Evolutionary conservation across 2,888 invertebrate species (phyloP).

Genomic region (Fabriciana adippe): DNA sequence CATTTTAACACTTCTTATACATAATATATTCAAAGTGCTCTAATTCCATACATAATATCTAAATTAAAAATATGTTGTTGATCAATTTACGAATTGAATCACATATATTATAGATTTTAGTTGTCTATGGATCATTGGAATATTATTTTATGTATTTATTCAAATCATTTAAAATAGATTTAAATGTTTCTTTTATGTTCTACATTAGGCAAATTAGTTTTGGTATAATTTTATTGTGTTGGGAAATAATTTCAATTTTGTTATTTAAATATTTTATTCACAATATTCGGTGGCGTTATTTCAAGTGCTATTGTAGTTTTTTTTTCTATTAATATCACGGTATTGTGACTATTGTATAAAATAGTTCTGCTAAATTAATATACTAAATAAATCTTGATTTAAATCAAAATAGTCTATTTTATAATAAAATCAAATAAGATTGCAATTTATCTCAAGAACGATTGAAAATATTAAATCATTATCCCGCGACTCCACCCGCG

Average conservation of each 20-base stretch:
- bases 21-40: slow-evolving; percentile 29
- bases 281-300: not conserved
- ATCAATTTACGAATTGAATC: slow-evolving; percentile 24
- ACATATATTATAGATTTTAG: slow-evolving; percentile 26
- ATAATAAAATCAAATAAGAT: too few species aligned
- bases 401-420: too few species aligned
- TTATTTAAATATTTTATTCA: slow-evolving; percentile 11
- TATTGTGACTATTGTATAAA: too few species aligned
- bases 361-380: too few species aligned
- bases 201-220: slow-evolving; percentile 30
- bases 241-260: slow-evolving; percentile 25
- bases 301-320: not conserved
- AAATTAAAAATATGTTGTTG: slow-evolving; percentile 22
- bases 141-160: slow-evolving; percentile 32
- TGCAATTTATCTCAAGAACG: too few species aligned
- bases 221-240: slow-evolving; percentile 28
- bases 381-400: too few species aligned
- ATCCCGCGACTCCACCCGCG: too few species aligned
- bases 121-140: slow-evolving; percentile 21
- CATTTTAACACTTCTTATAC: slow-evolving; percentile 7
- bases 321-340: too few species aligned
- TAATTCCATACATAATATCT: slow-evolving; percentile 33
- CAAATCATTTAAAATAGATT: slow-evolving; percentile 34
- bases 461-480: too few species aligned
- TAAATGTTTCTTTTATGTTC: slow-evolving; percentile 33